Base-by-base conservation (phyloP, 2,888 invertebrate genomes). In the Tribolium freemani region DNA sequence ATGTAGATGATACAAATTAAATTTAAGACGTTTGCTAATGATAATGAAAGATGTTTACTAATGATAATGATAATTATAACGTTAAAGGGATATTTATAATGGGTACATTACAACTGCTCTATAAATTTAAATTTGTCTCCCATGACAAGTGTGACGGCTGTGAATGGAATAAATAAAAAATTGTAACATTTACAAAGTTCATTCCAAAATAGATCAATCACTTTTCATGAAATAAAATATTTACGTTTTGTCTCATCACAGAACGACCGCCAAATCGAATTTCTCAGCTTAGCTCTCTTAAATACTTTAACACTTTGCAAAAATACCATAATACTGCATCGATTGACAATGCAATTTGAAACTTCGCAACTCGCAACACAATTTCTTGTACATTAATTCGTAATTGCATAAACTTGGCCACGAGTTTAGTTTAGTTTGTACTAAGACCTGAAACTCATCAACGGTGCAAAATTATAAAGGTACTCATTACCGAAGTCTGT, bases 341-440 rank as follows among this genome's bases (percentile, higher is more conserved):
- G 38, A 38, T 38, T 38, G n/a, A 8, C 38, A n/a, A 38, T 38
- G 38, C 38, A 38, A 38, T 38, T 38, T 38, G 38, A 38, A 38
- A 38, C 38, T 38, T 38, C 38, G 6, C 38, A 38, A 38, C 26
- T 26, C 26, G 26, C 26, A 26, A 38, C 38, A 3, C 38, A 38
- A 38, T 38, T 38, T 38, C 53, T 54, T 54, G 20, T 13, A 56
- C 6, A 58, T 58, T 58, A 58, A 38, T 58, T 58, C 13, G 4
- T 44, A 20, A 58, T 10, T 58, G 45, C 45, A 45, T 58, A 45
- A 58, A 58, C 20, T 45, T 45, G n/a, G 44, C 16, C 20, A 45
- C 45, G 44, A 45, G 58, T 58, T 45, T 1, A n/a, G 26, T 6
- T 6, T 10, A 26, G 54, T 54, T 38, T 51, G 21, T 38, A 26